These are phyloP conservation scores for Helicorthomorpha holstii DNA, from an alignment of 1,140 invertebrate genomes.

Conservation along the genomic window DNA sequence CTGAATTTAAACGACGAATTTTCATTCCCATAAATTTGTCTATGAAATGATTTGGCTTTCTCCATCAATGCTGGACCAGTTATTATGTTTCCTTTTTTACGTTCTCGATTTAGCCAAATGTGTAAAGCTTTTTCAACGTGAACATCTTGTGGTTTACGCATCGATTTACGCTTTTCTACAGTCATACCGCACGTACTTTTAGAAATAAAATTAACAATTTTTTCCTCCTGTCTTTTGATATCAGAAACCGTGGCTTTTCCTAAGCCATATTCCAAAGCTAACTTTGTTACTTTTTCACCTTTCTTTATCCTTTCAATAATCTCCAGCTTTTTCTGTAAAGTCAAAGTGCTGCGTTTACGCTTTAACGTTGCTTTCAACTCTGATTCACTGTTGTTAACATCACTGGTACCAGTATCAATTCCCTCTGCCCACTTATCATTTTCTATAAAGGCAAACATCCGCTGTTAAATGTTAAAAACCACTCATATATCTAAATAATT, in stretches of 20 bases:
- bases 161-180: background rate
- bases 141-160: background rate
- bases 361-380: too few relatives aligned
- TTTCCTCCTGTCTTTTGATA: background rate
- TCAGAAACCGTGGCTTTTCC: conserved; percentile 1
- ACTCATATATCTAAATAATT: too few relatives aligned
- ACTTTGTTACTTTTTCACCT: conserved; percentile 1
- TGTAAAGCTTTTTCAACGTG: background rate
- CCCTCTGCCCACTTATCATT: too few relatives aligned
- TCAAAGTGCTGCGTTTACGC: background rate
- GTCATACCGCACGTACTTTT: too few relatives aligned
- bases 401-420: too few relatives aligned
- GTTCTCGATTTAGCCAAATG: background rate
- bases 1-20: background rate
- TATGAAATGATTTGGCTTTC: background rate
- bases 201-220: background rate
- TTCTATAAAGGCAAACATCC: too few relatives aligned
- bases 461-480: too few relatives aligned
- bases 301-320: background rate
- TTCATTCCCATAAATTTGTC: background rate
- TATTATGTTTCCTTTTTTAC: background rate
- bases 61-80: background rate
- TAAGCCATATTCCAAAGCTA: background rate
- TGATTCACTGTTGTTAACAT: too few relatives aligned
- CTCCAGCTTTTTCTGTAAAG: background rate